Evolutionary conservation across 2,113 vertebrate genomes (phyloP).

Genomic region (Microcebus jonahi): DNA sequence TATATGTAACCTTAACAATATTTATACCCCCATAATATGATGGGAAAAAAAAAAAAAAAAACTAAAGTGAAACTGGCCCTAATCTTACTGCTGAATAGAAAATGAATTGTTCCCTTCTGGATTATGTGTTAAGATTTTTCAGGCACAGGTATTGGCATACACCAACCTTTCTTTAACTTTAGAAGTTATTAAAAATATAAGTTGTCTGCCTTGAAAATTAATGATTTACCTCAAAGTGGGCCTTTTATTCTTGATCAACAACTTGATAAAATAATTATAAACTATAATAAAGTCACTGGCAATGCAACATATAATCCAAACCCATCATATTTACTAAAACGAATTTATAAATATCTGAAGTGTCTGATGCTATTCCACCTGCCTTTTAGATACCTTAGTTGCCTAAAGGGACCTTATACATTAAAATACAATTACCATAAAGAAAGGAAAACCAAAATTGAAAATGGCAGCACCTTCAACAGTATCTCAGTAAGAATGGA

Average conservation of each 20-base stretch:
- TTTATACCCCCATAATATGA: no score
- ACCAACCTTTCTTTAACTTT: neutral
- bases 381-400: neutral
- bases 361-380: neutral
- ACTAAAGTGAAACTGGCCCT: neutral
- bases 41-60: neutral
- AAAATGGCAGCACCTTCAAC: neutral
- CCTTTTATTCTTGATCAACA: neutral
- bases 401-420: neutral
- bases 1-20: no score
- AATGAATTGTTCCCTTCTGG: neutral
- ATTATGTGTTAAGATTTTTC: neutral
- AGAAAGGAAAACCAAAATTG: neutral
- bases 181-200: conserved; percentile 24
- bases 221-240: neutral
- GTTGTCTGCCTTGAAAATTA: neutral
- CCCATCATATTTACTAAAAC: neutral
- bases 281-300: neutral
- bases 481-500: neutral
- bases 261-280: neutral
- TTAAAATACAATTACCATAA: neutral
- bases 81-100: neutral
- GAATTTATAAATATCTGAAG: neutral
- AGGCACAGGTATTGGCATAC: neutral
- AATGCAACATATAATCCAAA: neutral